Conservation (phyloP, 2,888 invertebrate species). For the Hololepta plana region DNA sequence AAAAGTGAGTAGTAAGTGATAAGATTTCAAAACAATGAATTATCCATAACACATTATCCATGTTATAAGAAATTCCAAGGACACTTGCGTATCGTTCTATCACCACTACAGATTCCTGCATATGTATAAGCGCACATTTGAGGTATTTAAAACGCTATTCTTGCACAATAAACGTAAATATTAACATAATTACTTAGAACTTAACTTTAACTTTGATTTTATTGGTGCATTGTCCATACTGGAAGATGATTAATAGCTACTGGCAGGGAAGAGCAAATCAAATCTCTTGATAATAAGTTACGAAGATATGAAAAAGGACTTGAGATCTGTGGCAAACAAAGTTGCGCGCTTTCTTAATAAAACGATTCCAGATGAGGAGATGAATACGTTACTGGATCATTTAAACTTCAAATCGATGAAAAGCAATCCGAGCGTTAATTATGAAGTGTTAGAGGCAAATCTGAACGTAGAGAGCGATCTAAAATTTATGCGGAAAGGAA, state of each 20-base stretch:
- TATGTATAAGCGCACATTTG: slow-evolving; percentile 24
- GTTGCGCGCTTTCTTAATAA: slow-evolving; percentile 26
- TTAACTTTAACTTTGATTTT: slow-evolving; percentile 1
- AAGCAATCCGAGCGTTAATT: slow-evolving; percentile 28
- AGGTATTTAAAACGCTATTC: slow-evolving; percentile 6
- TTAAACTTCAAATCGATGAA: slow-evolving; percentile 34
- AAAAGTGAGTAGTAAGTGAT: too few species aligned
- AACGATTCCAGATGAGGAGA: slow-evolving; percentile 19
- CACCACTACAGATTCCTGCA: slow-evolving; percentile 20
- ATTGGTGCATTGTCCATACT: slow-evolving; percentile 14
- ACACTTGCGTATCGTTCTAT: slow-evolving; percentile 10
- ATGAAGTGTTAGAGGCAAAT: too few species aligned
- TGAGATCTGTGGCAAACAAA: slow-evolving; percentile 22
- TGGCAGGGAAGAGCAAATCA: slow-evolving; percentile 19
- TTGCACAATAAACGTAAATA: slow-evolving; percentile 32
- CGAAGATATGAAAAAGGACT: slow-evolving; percentile 23
- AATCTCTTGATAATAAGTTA: slow-evolving; percentile 18
- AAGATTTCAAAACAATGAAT: too few species aligned
- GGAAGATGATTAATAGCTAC: slow-evolving; percentile 19
- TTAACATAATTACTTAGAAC: slow-evolving; percentile 12
- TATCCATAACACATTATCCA: too few species aligned
- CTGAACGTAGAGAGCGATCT: too few species aligned
- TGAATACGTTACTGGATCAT: slow-evolving; percentile 24
- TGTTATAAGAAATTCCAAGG: slow-evolving; percentile 11
- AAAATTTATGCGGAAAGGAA: too few species aligned